These are phyloP conservation scores for Napeogenes sylphis DNA, from an alignment of 2,888 invertebrate species.

Conservation along the genomic window DNA sequence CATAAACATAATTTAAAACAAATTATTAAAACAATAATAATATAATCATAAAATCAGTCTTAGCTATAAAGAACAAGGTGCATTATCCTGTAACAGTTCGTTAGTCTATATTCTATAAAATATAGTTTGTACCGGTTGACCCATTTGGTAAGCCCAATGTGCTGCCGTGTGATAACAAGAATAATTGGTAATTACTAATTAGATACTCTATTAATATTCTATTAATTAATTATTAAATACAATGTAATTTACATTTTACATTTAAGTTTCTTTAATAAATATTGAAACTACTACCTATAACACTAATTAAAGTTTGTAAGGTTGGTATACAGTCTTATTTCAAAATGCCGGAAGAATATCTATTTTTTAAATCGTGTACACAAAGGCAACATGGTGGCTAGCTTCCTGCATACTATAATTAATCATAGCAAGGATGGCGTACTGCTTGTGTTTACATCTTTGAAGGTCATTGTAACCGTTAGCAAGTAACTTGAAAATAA, in stretches of 20 bases:
- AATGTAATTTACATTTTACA: too few species aligned
- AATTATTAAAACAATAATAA: too few species aligned
- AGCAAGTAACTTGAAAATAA: not conserved
- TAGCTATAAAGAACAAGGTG: slow-evolving; percentile 19
- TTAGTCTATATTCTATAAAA: slow-evolving; percentile 40
- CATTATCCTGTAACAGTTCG: slow-evolving; percentile 8
- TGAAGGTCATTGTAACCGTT: not conserved
- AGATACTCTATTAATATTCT: not conserved
- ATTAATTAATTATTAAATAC: too few species aligned
- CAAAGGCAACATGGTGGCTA: slow-evolving; percentile 3
- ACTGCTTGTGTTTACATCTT: slow-evolving; percentile 1
- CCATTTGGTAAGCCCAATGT: slow-evolving; percentile 48
- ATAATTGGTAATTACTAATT: slow-evolving; percentile 31
- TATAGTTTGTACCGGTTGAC: slow-evolving; percentile 62
- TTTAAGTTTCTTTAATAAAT: too few species aligned
- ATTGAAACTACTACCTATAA: too few species aligned
- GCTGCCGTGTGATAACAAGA: slow-evolving; percentile 26
- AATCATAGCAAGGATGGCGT: slow-evolving; percentile 3
- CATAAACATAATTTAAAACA: too few species aligned
- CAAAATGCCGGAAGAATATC: slow-evolving; percentile 1
- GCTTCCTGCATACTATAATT: slow-evolving; percentile 5
- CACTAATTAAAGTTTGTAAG: too few species aligned
- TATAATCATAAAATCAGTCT: not conserved
- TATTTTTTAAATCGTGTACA: not conserved
- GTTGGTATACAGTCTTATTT: not conserved